Percentiles rank a stretch among this genome's conserved stretches.
phyloP scores from a whole-genome alignment of 1,140 invertebrate genomes.

The Homalodisca vitripennis region DNA sequence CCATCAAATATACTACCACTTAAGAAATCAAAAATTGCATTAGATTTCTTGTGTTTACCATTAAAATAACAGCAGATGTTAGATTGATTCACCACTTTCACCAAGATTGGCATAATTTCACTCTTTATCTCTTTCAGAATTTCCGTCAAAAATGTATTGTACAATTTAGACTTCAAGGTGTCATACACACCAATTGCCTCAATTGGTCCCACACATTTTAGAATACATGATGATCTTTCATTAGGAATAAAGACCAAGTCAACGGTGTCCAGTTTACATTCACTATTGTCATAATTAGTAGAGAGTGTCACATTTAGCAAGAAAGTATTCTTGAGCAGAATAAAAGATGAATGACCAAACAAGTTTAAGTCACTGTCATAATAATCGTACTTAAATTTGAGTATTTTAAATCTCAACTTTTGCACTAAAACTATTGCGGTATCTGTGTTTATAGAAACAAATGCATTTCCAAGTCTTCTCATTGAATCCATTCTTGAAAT shows the following conservation, averaged over 20 bases:
- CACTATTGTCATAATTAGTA: background rate
- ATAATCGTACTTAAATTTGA: background rate
- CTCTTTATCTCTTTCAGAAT: background rate
- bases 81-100: background rate
- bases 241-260: background rate
- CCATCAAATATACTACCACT: too few relatives aligned
- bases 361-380: background rate
- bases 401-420: background rate
- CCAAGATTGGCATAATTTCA: background rate
- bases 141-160: background rate
- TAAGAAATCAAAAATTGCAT: too few relatives aligned
- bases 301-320: background rate
- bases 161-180: background rate
- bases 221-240: background rate
- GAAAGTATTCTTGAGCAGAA: background rate
- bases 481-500: background rate
- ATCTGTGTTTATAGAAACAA: background rate
- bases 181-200: background rate
- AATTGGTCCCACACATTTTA: background rate
- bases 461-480: background rate
- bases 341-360: background rate
- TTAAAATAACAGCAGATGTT: background rate
- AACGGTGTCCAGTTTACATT: background rate
- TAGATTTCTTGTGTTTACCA: too few relatives aligned
- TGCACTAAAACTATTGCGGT: background rate